Base-by-base conservation (phyloP, 2,113 vertebrate genomes). In the Lasiurus cinereus region DNA sequence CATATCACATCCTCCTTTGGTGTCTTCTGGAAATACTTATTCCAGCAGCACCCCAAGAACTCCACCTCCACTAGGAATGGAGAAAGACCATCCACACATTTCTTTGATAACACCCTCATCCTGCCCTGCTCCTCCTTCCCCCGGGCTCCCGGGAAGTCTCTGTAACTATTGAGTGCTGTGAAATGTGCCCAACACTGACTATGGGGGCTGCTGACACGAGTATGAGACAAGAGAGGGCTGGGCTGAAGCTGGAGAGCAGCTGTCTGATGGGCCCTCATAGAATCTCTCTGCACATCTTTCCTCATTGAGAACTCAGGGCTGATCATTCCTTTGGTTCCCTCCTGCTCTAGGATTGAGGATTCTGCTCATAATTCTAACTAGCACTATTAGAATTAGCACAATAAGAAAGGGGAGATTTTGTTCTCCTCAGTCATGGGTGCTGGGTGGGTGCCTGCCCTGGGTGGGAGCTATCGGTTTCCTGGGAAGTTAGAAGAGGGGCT, bases 91-190 rank as follows among this genome's bases (percentile, higher is more conserved):
- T 62, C 56, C 56, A 24, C 56, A 62, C 56, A 62, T 62, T 62
- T 62, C 22, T 62, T 62, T 62, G 56, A 27, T 27, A 11, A 27
- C 22, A 27, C 43, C 56, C 62, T 10, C 18, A 0, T 24, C 22
- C 54, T n/a, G 22, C 1, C 8, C 1, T 8, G 8, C 24, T 5
- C 11, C 7, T 4, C 33, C 29, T 4, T 6, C 50, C 14, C 14
- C 50, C 50, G 8, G 22, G 50, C 2, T 31, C 83, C 70, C 52
- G 48, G 59, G 46, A 67, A 15, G 78, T 4, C 54, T 27, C 10
- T 3, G 46, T 56, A 19, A 67, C 62, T 48, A 36, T 6, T 21
- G 22, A 69, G 48, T 59, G 3, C 73, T 27, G 10, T 69, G 72
- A 10, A 52, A 14, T 8, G 31, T 33, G 48, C 33, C 54, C 33